These are phyloP conservation scores for Mallotus villosus DNA, from an alignment of 2,797 vertebrate species.

Conservation along the genomic window DNA sequence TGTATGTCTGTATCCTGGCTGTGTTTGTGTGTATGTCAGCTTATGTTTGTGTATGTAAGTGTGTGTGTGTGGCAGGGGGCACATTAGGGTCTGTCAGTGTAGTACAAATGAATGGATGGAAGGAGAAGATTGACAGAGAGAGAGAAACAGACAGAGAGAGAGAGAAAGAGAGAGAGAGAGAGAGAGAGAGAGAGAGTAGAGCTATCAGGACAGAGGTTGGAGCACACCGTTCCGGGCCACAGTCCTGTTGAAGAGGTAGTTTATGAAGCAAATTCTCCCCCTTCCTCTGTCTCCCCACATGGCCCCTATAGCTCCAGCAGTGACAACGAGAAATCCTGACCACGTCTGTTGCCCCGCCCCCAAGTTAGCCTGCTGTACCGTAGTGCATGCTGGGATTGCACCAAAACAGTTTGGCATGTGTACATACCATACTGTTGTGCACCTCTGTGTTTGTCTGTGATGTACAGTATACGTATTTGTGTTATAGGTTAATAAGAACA, in stretches of 20 bases:
- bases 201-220: not conserved
- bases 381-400: not conserved
- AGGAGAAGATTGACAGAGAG: too few species aligned
- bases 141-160: slow-evolving; percentile 11
- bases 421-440: not conserved
- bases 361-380: not conserved
- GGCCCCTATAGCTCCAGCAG: not conserved
- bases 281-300: not conserved
- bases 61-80: too few species aligned
- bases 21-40: slow-evolving; percentile 24
- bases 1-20: slow-evolving; percentile 5
- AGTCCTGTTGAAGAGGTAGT: slow-evolving; percentile 21
- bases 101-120: too few species aligned
- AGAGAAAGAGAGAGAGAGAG: slow-evolving; percentile 21
- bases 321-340: not conserved
- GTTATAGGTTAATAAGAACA: not conserved
- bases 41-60: not conserved
- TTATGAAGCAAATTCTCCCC: slow-evolving; percentile 26
- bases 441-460: not conserved
- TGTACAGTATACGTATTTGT: not conserved
- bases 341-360: too few species aligned
- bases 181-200: not conserved
- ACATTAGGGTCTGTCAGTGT: too few species aligned
- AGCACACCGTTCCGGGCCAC: slow-evolving; percentile 8
- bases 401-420: slow-evolving; percentile 5